A percentile compares a stretch with the other conserved stretches of the same genome.
Conservation (phyloP, 2,113 vertebrate genomes). For the Origma solitaria region DNA sequence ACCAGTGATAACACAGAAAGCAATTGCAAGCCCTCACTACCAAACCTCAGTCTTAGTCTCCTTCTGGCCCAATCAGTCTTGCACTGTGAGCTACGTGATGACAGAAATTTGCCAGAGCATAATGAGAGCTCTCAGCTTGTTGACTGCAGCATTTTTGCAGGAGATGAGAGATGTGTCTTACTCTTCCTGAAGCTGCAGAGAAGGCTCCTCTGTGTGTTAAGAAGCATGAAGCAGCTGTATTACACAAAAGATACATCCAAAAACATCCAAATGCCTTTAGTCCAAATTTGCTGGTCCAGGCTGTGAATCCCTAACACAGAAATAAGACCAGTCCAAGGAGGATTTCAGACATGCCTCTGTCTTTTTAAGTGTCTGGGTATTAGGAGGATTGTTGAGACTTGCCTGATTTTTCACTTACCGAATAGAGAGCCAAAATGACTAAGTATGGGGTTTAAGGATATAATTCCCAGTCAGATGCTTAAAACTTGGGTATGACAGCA, state of each 20-base stretch:
- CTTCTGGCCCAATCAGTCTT: not conserved
- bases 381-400: not conserved
- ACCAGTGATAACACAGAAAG: not conserved
- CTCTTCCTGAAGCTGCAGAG: not conserved
- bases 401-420: not conserved
- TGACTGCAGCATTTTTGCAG: not conserved
- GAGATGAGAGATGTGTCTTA: not conserved
- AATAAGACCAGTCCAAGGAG: not conserved
- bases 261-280: not conserved
- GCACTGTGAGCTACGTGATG: not conserved
- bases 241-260: not conserved
- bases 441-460: not conserved
- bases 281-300: no score
- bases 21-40: not conserved
- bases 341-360: not conserved
- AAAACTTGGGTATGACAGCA: not conserved
- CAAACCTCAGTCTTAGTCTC: not conserved
- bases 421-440: not conserved
- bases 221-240: not conserved
- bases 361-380: not conserved
- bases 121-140: not conserved
- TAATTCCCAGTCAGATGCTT: not conserved
- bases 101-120: not conserved
- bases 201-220: not conserved
- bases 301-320: not conserved